Evolutionary conservation across 2,797 vertebrate species (phyloP), one percentile per base, ranked within the genome.

Genomic region (Pangasius larnaudii): DNA sequence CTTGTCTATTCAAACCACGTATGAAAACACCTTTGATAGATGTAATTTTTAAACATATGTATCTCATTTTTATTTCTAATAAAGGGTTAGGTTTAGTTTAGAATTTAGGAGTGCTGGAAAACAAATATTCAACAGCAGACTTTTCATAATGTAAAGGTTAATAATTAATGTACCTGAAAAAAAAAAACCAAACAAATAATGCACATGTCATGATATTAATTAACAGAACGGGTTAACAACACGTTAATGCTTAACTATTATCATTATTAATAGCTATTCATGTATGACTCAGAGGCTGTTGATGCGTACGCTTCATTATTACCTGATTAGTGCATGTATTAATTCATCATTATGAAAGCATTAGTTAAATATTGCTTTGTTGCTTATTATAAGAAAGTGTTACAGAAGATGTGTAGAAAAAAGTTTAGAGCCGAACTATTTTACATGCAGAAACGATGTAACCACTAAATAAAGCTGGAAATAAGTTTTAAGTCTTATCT

Each of bases 251-350:
- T 33, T 19, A 53, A 78, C 7, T 19, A 22, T 78, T 78, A 56
- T 49, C 42, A 30, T 78, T 78, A 78, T 78, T 56, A 78, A 75
- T 75, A 46, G 24, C 24, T 75, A 49, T 75, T 36, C 33, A 71
- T 71, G 69, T 71, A 46, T 46, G 39, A 27, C 1, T 75, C 72
- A 13, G 49, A 78, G 7, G 75, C 75, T 56, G 42, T 75, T n/a
- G 49, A n/a, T 75, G 72, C 7, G n/a, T 16, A 75, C 42, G 27
- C 42, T 49, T 75, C n/a, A 74, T 46, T 46, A 74, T 78, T 19
- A 30, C 51, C 49, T 33, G 30, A 79, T 79, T 53, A 79, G 3
- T 33, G 27, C 51, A 33, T 79, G 77, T 19, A n/a, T 19, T 30
- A 18, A 49, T 53, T 78, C n/a, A 53, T 77, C 16, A 16, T 53